A percentile compares a stretch with the other conserved stretches of the same genome.
Conservation (phyloP, 2,888 invertebrate genomes). For the Sericinus montela region DNA sequence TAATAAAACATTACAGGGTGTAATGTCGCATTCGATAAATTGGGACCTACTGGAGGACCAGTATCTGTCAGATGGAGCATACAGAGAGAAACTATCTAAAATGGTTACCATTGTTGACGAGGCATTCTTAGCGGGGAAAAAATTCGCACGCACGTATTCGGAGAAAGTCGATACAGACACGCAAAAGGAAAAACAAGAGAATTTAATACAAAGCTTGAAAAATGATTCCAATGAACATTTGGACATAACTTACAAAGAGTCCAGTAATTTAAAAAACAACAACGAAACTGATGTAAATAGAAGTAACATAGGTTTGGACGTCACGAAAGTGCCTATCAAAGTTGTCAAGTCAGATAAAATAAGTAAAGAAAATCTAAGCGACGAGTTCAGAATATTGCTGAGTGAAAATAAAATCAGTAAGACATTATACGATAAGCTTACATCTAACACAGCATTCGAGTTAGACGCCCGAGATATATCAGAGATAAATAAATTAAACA, state of each 20-base stretch:
- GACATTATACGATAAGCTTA: constrained; percentile 60
- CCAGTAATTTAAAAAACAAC: constrained; percentile 20
- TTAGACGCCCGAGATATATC: constrained; percentile 70
- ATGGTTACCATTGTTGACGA: constrained; percentile 90
- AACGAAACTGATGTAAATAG: constrained; percentile 37
- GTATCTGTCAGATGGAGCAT: constrained; percentile 88
- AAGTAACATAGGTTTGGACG: constrained; percentile 34
- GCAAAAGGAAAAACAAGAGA: constrained; percentile 25
- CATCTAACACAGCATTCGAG: constrained; percentile 62
- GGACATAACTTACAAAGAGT: constrained; percentile 54
- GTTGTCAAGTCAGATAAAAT: constrained; percentile 25
- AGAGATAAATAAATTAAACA: constrained; percentile 62
- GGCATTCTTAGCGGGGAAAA: constrained; percentile 85
- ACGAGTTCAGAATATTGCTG: constrained; percentile 48
- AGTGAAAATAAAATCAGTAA: constrained; percentile 62
- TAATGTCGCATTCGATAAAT: constrained; percentile 96
- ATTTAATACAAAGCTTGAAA: constrained; percentile 22
- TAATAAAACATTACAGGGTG: constrained; percentile 83
- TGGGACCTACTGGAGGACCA: constrained; percentile 95
- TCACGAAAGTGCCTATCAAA: constrained; percentile 35
- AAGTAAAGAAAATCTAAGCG: constrained; percentile 39
- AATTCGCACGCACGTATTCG: constrained; percentile 83
- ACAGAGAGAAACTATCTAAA: constrained; percentile 90
- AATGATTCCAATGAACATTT: constrained; percentile 32
- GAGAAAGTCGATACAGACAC: constrained; percentile 34